Conservation (phyloP, 2,888 invertebrate genomes). For the Hydraecia micacea region DNA sequence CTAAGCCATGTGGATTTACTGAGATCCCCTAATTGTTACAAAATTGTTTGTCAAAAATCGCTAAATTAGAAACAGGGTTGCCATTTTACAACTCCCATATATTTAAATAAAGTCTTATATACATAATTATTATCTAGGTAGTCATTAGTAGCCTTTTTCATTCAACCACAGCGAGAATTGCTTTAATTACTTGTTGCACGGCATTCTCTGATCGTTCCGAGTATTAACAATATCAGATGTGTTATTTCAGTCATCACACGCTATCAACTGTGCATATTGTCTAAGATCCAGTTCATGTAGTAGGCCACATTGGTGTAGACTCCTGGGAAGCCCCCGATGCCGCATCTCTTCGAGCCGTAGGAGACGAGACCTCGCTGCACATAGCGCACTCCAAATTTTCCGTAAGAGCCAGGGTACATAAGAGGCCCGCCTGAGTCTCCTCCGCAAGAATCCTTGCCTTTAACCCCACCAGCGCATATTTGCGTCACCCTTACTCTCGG, state of each 20-base stretch:
- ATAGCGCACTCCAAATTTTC: constrained; percentile 81
- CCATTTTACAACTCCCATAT: not conserved
- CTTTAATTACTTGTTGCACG: constrained; percentile 3
- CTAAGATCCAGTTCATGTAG: constrained; percentile 91
- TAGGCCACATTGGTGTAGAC: constrained; percentile 90
- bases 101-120: constrained; percentile 2
- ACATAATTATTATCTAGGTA: not conserved
- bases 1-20: not conserved
- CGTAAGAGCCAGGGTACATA: constrained; percentile 78
- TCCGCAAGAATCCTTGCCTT: constrained; percentile 91
- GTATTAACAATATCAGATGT: constrained; percentile 33
- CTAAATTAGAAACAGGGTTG: not conserved
- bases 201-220: constrained; percentile 15
- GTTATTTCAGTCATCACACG: constrained; percentile 1
- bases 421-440: constrained; percentile 94
- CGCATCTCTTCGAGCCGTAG: constrained; percentile 89
- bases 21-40: not conserved
- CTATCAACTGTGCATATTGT: constrained; percentile 79
- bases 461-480: constrained; percentile 89
- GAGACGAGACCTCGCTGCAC: constrained; percentile 91
- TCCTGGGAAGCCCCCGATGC: constrained; percentile 88
- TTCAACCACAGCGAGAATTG: not conserved
- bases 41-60: not conserved
- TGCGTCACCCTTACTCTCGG: constrained; percentile 84
- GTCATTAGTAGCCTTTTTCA: constrained; percentile 3